Conservation (phyloP, 2,888 invertebrate genomes). For the Hetaerina titia region DNA sequence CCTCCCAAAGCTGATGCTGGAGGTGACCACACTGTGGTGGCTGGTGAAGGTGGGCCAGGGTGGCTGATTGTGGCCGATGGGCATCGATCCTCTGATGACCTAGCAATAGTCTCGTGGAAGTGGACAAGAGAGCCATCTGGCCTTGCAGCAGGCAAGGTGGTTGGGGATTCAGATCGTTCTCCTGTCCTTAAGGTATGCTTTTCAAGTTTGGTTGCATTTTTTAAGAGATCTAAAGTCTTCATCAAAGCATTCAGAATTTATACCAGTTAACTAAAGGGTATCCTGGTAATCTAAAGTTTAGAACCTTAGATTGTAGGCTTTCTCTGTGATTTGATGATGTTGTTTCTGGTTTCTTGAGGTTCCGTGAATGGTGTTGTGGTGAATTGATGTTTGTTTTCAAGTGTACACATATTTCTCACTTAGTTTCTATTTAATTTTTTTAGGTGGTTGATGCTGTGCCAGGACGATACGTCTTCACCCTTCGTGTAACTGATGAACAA, state of each 20-base stretch:
- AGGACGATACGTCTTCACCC: conserved; percentile 92
- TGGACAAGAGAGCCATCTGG: conserved; percentile 90
- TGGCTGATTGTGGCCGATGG: conserved; percentile 91
- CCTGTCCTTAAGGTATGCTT: conserved; percentile 86
- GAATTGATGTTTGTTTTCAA: too few species aligned
- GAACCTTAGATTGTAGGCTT: too few species aligned
- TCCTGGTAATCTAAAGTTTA: too few species aligned
- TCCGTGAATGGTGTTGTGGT: too few species aligned
- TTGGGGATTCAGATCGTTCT: conserved; percentile 87
- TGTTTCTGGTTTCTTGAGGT: too few species aligned
- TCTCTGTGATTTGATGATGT: too few species aligned
- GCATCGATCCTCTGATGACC: conserved; percentile 90
- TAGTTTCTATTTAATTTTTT: conserved; percentile 71
- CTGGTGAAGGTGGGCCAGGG: conserved; percentile 82
- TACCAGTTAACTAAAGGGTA: too few species aligned
- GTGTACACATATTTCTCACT: too few species aligned
- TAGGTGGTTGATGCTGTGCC: conserved; percentile 90
- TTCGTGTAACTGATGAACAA: conserved; percentile 94
- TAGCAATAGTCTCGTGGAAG: conserved; percentile 89
- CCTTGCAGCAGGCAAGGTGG: conserved; percentile 90
- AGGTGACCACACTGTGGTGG: conserved; percentile 85
- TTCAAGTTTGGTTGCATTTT: not conserved
- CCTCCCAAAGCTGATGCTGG: conserved; percentile 94
- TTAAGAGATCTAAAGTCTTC: too few species aligned
- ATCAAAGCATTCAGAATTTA: too few species aligned